A percentile compares a stretch with the other conserved stretches of the same genome.
Evolutionary conservation across 2,113 vertebrate species (phyloP).

Genomic region (Carassius auratus): DNA sequence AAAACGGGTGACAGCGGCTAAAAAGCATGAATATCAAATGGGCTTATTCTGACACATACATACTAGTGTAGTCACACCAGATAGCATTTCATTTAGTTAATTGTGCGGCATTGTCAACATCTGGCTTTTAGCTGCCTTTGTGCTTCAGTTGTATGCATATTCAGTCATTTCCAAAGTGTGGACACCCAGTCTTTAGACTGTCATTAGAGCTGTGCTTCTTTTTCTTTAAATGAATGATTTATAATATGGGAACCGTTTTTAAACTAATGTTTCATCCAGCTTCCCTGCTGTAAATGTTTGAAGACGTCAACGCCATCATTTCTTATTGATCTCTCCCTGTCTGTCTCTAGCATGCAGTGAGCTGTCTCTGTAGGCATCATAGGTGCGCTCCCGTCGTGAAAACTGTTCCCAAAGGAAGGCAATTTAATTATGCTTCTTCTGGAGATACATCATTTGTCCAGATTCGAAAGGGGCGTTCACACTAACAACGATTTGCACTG

Average conservation of each 20-base stretch:
- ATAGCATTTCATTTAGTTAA: constrained; percentile 6
- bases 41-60: neutral
- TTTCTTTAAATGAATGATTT: constrained; percentile 24
- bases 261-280: neutral
- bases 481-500: neutral
- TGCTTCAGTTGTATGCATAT: neutral
- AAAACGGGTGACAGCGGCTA: constrained; percentile 16
- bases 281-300: constrained; percentile 13
- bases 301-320: neutral
- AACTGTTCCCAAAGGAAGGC: neutral
- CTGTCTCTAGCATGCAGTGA: neutral
- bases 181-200: neutral
- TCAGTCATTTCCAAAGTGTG: neutral
- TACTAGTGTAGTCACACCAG: neutral
- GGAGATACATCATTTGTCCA: neutral
- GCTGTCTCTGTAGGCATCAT: constrained; percentile 2
- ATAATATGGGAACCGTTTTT: neutral
- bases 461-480: neutral
- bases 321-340: constrained; percentile 10
- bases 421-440: constrained; percentile 10
- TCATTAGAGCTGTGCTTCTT: neutral
- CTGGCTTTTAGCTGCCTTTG: constrained; percentile 26
- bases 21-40: constrained; percentile 42
- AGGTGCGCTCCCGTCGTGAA: neutral
- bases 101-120: constrained; percentile 32